Percentiles rank a stretch among this genome's conserved stretches.
These are phyloP conservation scores for Yponomeuta evonymella DNA, from an alignment of 2,888 invertebrate genomes.

Conservation along the genomic window DNA sequence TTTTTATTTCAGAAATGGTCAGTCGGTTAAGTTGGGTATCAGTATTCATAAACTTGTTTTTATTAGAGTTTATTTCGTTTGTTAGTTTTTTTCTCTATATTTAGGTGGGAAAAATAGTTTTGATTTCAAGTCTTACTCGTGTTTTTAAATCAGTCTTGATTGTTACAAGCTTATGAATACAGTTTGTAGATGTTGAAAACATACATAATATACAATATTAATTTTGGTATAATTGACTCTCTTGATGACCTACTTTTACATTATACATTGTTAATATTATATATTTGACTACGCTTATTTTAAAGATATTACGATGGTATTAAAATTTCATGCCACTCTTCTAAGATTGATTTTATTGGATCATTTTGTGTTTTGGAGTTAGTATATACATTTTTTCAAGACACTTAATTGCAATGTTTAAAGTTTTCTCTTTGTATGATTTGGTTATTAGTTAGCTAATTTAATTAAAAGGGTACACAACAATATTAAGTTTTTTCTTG, in stretches of 20 bases:
- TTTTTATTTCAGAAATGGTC: conserved; percentile 1
- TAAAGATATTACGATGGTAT: not conserved
- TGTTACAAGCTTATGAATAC: conserved; percentile 5
- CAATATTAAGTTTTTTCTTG: not conserved
- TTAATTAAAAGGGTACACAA: not conserved
- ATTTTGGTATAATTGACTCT: conserved; percentile 10
- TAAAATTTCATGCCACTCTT: not conserved
- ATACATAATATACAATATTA: not conserved
- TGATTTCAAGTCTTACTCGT: not conserved
- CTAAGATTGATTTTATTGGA: not conserved
- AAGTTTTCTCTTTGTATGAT: not conserved
- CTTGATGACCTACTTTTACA: conserved; percentile 1
- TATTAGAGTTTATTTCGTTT: not conserved
- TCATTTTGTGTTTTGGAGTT: not conserved
- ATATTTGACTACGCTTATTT: conserved; percentile 7
- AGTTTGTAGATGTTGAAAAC: not conserved
- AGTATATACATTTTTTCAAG: not conserved
- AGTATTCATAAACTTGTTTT: conserved; percentile 3
- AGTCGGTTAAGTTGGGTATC: not conserved
- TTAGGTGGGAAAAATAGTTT: conserved; percentile 11
- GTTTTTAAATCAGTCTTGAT: not conserved
- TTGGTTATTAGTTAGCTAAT: not conserved
- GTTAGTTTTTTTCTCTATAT: not conserved
- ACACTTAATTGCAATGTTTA: not conserved
- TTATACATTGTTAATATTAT: conserved; percentile 7